Conservation (phyloP, 2,888 invertebrate genomes). For the Argynnis bischoffii region DNA sequence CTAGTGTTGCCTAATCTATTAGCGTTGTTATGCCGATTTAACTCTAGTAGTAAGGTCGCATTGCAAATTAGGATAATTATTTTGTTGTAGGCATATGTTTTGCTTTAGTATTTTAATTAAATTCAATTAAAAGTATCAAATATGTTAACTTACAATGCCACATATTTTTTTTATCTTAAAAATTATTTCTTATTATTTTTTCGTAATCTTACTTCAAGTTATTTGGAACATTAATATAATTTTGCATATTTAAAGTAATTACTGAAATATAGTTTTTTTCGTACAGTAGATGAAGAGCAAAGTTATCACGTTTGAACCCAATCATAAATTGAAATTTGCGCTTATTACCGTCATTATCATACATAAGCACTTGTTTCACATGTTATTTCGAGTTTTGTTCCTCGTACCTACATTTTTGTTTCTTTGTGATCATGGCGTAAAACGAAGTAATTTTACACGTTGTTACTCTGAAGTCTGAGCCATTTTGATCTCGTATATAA, state of each 20-base stretch:
- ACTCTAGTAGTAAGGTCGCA: background rate
- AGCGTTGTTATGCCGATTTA: constrained; percentile 10
- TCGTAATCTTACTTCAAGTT: too few species aligned
- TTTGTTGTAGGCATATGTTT: background rate
- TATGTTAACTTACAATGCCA: too few species aligned
- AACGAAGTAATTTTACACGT: constrained; percentile 26
- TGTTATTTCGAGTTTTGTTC: constrained; percentile 27
- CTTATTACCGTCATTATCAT: constrained; percentile 30
- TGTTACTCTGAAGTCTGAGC: constrained; percentile 21
- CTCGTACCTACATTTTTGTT: constrained; percentile 22
- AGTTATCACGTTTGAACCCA: constrained; percentile 20
- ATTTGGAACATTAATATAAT: background rate
- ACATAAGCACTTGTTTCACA: constrained; percentile 21
- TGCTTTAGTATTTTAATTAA: background rate
- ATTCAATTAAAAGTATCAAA: too few species aligned
- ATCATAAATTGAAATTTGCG: constrained; percentile 30
- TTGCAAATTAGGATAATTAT: background rate
- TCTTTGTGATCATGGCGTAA: constrained; percentile 13
- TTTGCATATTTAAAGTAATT: background rate
- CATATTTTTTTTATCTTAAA: too few species aligned
- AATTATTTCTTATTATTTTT: too few species aligned
- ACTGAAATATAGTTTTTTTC: background rate
- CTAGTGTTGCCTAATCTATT: constrained; percentile 19
- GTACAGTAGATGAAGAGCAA: constrained; percentile 15
- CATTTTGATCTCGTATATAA: constrained; percentile 27